Base-by-base conservation (phyloP, 2,113 vertebrate species). In the Archilochus colubris region DNA sequence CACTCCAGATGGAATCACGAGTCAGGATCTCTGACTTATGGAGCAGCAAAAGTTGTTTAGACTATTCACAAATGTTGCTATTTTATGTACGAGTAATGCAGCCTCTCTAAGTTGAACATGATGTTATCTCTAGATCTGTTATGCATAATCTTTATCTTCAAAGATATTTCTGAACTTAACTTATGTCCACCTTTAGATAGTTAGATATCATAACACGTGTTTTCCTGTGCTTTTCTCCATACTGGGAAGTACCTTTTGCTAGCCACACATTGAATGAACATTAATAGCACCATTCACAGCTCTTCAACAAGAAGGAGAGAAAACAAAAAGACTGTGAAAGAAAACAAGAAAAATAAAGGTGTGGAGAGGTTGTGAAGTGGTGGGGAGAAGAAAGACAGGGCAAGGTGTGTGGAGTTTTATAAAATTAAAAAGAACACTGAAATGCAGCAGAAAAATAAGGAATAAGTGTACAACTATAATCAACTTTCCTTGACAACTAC, bases 101-200 rank as follows among this genome's bases (percentile, higher is more conserved):
- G 57, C 31, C 38, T 84, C 64, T 85, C 13, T 38, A 87, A 87
- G 36, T 50, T 79, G 70, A 88, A 85, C 10, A 21, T 44, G 63
- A 80, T 86, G 51, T 74, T 95, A 86, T 89, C 84, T 95, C 78
- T 61, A 61, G 87, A 93, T 91, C 82, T 43, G 6, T 82, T 95
- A 82, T 64, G 54, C 79, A 66, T 69, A 69, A 89, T 50, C 46
- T 80, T 76, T 73, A 91, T 82, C 87, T 93, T 96, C 95, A 93
- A 96, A 96, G 78, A 82, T 91, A 80, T 91, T 82, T 93, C 75
- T 89, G 85, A 94, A 80, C 59, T 79, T 87, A 89, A 82, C 74
- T 87, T 92, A 58, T 7, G 67, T 58, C 62, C 91, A 62, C 73
- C 63, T 94, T 82, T 77, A 38, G 36, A 38, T 38, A 79, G 55